Evolutionary conservation across 2,888 invertebrate species (phyloP).

Genomic region (Caradrina clavipalpis): DNA sequence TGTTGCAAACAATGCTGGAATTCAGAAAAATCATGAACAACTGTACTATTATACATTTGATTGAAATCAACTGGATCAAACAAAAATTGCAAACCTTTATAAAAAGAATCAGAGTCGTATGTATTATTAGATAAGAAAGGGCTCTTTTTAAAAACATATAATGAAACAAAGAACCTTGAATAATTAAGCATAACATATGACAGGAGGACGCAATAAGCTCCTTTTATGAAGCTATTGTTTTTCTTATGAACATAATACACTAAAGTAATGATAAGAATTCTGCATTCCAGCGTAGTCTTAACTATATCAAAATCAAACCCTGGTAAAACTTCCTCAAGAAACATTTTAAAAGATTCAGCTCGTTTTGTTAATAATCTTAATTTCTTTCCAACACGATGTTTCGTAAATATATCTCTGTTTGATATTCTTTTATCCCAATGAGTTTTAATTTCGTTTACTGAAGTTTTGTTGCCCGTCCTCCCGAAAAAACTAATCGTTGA

Average conservation of each 20-base stretch:
- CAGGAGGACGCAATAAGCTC: conserved; percentile 65
- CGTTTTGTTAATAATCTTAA: not conserved
- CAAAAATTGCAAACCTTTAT: conserved; percentile 45
- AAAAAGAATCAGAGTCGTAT: conserved; percentile 19
- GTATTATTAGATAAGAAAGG: not conserved
- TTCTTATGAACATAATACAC: conserved; percentile 64
- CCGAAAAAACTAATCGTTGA: conserved; percentile 52
- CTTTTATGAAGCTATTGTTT: conserved; percentile 53
- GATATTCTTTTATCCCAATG: conserved; percentile 33
- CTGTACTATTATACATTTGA: conserved; percentile 7
- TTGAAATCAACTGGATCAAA: conserved; percentile 33
- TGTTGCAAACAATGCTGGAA: conserved; percentile 73
- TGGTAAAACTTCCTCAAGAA: conserved; percentile 44
- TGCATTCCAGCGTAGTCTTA: conserved; percentile 9
- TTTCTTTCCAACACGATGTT: conserved; percentile 32
- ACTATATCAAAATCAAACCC: conserved; percentile 22
- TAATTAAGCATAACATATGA: conserved; percentile 55
- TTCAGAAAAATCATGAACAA: conserved; percentile 68
- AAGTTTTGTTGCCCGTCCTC: conserved; percentile 24
- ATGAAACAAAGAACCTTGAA: not conserved
- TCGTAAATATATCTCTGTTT: conserved; percentile 51
- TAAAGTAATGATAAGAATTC: conserved; percentile 58
- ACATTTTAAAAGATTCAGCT: conserved; percentile 31
- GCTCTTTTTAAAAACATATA: too few relatives aligned
- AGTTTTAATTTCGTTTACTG: conserved; percentile 35